Base-by-base conservation (phyloP, 2,113 vertebrate genomes). In the Haliaeetus leucogaster region DNA sequence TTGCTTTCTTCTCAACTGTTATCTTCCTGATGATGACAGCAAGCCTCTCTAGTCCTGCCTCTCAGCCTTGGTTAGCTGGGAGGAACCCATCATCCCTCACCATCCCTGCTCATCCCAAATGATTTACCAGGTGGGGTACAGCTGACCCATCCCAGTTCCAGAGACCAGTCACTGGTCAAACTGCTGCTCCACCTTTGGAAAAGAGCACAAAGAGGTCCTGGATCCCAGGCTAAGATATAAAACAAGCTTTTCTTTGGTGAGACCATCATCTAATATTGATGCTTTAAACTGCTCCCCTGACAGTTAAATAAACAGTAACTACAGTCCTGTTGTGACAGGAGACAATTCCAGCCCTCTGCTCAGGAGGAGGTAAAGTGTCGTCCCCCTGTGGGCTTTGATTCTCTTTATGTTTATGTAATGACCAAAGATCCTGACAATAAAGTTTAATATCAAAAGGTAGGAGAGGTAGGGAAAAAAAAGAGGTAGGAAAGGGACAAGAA, bases 301-400 rank as follows among this genome's bases (percentile, higher is more conserved):
- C 96, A 95, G 67, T 87, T 92, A 86, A 90, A 89, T 77, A 86
- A 94, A 91, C 65, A 82, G 43, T 72, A 84, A 86, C 65, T 85
- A 61, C 63, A 65, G 58, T 82, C 65, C 56, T 56, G 43, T 89
- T 91, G 73, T 80, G 90, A 70, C 95, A 94, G 52, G 65, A 94
- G 87, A 87, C 38, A 85, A 58, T 66, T 86, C 43, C 80, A 96
- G 14, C 40, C 25, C 62, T 91, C 52, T 94, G 68, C 61, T 84
- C 53, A 55, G 82, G 18, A 92, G 83, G 84, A 82, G 48, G 22
- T 61, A 55, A 95, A 91, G 8, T 58, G 58, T 71, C 9, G 3
- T 82, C 12, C 5, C 52, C 13, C 70, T 86, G 2, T 0, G 3
- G 43, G 63, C 14, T 93, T 90, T 73, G 52, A 65, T 73, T 93